Evolutionary conservation across 2,888 invertebrate genomes (phyloP).

Genomic region (Cheilosia pagana): DNA sequence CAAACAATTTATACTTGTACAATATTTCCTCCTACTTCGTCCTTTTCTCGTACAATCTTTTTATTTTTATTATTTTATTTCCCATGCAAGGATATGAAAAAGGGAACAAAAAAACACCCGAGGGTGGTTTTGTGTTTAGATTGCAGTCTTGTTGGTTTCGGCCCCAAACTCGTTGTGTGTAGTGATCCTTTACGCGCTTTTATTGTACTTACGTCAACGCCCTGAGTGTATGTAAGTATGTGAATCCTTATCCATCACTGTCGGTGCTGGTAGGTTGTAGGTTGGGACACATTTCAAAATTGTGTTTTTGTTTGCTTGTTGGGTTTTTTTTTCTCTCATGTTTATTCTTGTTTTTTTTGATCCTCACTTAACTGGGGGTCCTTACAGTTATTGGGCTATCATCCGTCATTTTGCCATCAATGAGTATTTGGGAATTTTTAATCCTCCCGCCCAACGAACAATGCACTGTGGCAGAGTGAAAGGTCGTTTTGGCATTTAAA

Average conservation of each 20-base stretch:
- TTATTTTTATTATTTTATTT: slow-evolving; percentile 73
- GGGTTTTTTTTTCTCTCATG: not conserved
- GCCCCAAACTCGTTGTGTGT: slow-evolving; percentile 32
- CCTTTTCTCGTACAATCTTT: slow-evolving; percentile 50
- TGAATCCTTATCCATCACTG: slow-evolving; percentile 69
- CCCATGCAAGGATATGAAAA: slow-evolving; percentile 48
- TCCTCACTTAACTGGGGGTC: slow-evolving; percentile 42
- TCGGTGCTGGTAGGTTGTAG: slow-evolving; percentile 22
- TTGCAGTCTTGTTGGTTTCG: slow-evolving; percentile 22
- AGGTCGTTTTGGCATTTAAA: slow-evolving; percentile 5
- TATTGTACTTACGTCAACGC: slow-evolving; percentile 68
- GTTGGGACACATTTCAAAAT: slow-evolving; percentile 57
- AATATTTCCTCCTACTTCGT: slow-evolving; percentile 30
- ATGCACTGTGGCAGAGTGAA: not conserved
- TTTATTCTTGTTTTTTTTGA: slow-evolving; percentile 29
- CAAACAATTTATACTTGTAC: slow-evolving; percentile 61
- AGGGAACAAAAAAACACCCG: slow-evolving; percentile 11
- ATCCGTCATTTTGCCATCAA: slow-evolving; percentile 69
- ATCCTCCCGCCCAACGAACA: slow-evolving; percentile 13
- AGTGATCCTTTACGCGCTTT: slow-evolving; percentile 64
- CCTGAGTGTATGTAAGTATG: slow-evolving; percentile 39
- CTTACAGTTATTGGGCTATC: slow-evolving; percentile 64
- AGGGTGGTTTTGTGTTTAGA: slow-evolving; percentile 64
- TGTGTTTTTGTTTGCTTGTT: slow-evolving; percentile 61
- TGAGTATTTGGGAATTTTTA: slow-evolving; percentile 53